Evolutionary conservation across 2,113 vertebrate species (phyloP).

Genomic region (Columbina picui): DNA sequence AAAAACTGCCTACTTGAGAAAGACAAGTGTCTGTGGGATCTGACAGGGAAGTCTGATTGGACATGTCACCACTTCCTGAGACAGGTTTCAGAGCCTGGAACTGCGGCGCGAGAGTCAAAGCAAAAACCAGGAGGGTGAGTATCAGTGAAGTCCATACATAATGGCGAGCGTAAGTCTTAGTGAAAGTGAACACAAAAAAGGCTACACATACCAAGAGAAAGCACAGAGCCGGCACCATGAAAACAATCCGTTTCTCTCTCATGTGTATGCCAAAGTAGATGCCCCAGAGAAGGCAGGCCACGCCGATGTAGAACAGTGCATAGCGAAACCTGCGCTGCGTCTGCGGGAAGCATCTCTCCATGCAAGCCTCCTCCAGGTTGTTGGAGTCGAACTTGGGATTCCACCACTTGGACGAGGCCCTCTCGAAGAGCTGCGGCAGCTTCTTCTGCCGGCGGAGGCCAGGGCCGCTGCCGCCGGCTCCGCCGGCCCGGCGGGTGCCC

Average conservation of each 20-base stretch:
- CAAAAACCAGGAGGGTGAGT: conserved; percentile 87
- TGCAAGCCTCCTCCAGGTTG: conserved; percentile 94
- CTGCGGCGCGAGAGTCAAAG: conserved; percentile 89
- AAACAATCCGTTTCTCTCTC: conserved; percentile 78
- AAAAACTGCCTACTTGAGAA: conserved; percentile 94
- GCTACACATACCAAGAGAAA: conserved; percentile 85
- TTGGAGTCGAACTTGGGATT: conserved; percentile 95
- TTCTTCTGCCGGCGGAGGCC: conserved; percentile 75
- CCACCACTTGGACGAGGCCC: conserved; percentile 95
- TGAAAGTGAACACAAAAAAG: conserved; percentile 92
- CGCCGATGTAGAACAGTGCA: conserved; percentile 90
- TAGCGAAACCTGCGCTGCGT: conserved; percentile 94
- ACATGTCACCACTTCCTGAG: conserved; percentile 67
- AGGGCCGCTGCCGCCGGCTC: conserved; percentile 13
- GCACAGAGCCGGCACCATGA: conserved; percentile 83
- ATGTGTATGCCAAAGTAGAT: conserved; percentile 87
- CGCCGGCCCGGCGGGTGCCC: conserved; percentile 71
- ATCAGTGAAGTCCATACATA: conserved; percentile 88
- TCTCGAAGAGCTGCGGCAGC: conserved; percentile 93
- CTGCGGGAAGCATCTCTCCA: conserved; percentile 95
- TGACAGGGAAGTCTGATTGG: conserved; percentile 64
- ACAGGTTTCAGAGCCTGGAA: conserved; percentile 79
- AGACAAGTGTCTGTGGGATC: conserved; percentile 77
- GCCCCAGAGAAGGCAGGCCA: conserved; percentile 89
- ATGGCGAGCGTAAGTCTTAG: conserved; percentile 84